phyloP scores from a whole-genome alignment of 2,113 vertebrate species.

The Gymnobelideus leadbeateri region DNA sequence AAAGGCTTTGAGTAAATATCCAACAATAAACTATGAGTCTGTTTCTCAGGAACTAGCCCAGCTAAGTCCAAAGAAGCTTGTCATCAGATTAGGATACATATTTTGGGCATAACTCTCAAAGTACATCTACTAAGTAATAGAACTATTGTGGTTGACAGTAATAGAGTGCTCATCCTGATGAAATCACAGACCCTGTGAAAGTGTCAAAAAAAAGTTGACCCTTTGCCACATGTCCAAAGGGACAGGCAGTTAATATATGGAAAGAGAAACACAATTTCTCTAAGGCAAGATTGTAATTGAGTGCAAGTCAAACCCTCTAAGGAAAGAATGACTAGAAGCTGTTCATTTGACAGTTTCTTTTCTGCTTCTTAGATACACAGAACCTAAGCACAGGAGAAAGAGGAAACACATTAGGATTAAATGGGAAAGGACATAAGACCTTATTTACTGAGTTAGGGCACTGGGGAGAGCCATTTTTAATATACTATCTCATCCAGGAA shows the following conservation, averaged over 20 bases:
- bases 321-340: background rate
- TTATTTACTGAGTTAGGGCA: background rate
- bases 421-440: background rate
- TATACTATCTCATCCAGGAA: background rate
- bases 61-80: background rate
- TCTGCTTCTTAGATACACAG: background rate
- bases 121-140: background rate
- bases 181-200: background rate
- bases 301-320: background rate
- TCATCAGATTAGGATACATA: background rate
- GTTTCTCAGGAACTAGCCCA: background rate
- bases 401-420: background rate
- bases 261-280: background rate
- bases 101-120: background rate
- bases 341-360: background rate
- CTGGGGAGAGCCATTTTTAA: background rate
- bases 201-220: background rate
- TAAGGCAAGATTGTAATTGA: background rate
- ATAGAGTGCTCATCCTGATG: background rate
- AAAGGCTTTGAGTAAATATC: background rate
- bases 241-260: background rate
- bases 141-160: background rate
- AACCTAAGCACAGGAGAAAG: background rate
- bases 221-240: background rate
- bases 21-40: background rate